Base-by-base conservation (phyloP, 2,888 invertebrate species). In the Lasioglossum malachurum region DNA sequence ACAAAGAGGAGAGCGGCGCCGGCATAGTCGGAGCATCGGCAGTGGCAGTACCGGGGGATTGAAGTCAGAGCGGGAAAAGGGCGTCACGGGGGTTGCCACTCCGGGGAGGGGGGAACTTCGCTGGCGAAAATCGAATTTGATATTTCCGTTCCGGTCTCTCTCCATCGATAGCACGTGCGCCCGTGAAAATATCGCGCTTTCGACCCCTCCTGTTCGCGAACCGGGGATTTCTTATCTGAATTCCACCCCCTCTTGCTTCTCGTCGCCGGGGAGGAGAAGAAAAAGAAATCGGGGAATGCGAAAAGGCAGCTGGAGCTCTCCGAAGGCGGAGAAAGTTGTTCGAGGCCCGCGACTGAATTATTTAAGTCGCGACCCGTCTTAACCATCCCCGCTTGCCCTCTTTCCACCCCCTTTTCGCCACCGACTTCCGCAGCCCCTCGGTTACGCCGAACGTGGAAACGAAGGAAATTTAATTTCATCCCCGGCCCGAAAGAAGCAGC, bases 271-370 rank as follows among this genome's bases (percentile, higher is more conserved):
- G 44, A 78, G 12, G 12, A n/a, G 57, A 12, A n/a, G 57, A 12
- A 53, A 53, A 67, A 60, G 82, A 78, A 80, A 60, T 72, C 75
- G 38, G 75, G 57, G 88, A 88, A 89, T 86, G 84, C 91, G 90
- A 91, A 84, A 86, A 90, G 84, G 88, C 90, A 83, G 85, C 79
- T 86, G 84, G 83, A 85, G 72, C 46, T 79, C 53, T 41, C 41
- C 71, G 38, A 38, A 74, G 78, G 73, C 38, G 83, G 83, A 80
- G 92, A 87, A 90, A 90, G 92, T 91, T 86, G 89, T 91, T 75
- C 78, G 82, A 80, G 78, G 89, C 90, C 91, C 88, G 86, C 90
- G 89, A 90, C 90, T 94, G 93, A 93, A 93, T 94, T 94, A 93
- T 94, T 94, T 91, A 94, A 93, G 89, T 91, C 90, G 82, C 86